phyloP scores from a whole-genome alignment of 2,113 vertebrate genomes.

The Mandrillus leucophaeus region DNA sequence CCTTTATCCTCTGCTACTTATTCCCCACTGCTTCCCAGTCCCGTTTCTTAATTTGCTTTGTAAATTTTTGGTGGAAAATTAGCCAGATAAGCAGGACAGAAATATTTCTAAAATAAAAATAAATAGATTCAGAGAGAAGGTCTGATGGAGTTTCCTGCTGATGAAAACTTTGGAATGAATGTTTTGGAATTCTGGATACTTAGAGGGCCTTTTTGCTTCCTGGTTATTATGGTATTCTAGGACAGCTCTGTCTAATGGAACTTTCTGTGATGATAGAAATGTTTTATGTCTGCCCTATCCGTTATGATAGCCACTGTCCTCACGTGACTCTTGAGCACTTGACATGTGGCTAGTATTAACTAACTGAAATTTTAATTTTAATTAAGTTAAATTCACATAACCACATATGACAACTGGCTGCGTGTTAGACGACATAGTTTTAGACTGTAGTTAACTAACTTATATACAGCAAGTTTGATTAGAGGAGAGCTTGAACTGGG shows the following conservation, averaged over 20 bases:
- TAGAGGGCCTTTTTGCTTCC: not conserved
- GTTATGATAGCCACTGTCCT: not conserved
- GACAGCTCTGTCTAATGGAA: not conserved
- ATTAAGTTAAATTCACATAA: constrained; percentile 8
- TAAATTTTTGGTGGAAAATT: not conserved
- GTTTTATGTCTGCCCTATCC: not conserved
- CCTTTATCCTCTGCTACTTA: not conserved
- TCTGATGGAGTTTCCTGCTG: not conserved
- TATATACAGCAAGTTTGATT: not conserved
- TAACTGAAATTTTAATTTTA: not conserved
- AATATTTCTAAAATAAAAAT: constrained; percentile 39
- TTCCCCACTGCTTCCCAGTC: not conserved
- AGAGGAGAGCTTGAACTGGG: not conserved
- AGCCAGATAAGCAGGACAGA: constrained; percentile 7
- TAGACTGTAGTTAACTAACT: constrained; percentile 25
- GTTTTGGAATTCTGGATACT: not conserved
- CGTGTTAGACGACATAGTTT: not conserved
- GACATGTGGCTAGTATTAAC: not conserved
- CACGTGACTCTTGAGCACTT: not conserved
- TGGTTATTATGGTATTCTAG: not conserved
- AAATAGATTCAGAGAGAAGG: not conserved
- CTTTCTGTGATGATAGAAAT: not conserved
- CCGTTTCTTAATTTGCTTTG: constrained; percentile 29
- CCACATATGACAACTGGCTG: not conserved
- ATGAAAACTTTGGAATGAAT: not conserved